Base-by-base conservation (phyloP, 1,140 invertebrate genomes). In the Drosophila miranda region DNA sequence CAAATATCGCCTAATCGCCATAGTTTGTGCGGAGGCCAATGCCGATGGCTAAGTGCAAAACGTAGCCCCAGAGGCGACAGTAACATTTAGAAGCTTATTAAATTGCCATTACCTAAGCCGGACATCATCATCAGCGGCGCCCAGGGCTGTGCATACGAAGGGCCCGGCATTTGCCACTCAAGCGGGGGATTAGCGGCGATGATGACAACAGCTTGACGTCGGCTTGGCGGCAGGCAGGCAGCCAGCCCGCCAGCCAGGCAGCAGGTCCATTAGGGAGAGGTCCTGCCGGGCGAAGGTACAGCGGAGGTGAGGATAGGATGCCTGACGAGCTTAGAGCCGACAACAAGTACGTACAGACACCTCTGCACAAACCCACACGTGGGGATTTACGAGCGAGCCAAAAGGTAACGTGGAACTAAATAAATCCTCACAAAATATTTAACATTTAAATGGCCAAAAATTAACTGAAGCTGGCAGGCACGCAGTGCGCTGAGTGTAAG, bases 91-190 rank as follows among this genome's bases (percentile, higher is more conserved):
- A 55, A 79, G 81, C 81, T 84, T 84, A 84, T 84, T 84, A 84
- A 84, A 84, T 84, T 86, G 77, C 81, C 81, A 84, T 84, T 86
- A 84, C 81, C 73, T 86, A 86, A 84, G 81, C 81, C 73, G 81
- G 81, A 84, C 80, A 84, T 76, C 77, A 73, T 63, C 72, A 51
- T 21, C 76, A 59, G 61, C 52, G 49, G 46, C 52, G 58, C 43
- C 46, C 46, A 55, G 64, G 64, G 45, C 59, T 53, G 48, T 45
- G 52, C 34, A 52, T 42, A 43, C 56, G 54, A 52, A 42, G 43
- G 46, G 60, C 55, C 44, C 46, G 68, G 81, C 81, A 86, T 84
- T 84, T 84, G 81, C 81, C 81, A 84, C 81, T 84, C 81, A 86
- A 84, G 83, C 62, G 81, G 67, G 78, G 81, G 81, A 86, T 84